phyloP scores from a whole-genome alignment of 2,797 vertebrate species.

The Enteromius viviparus region DNA sequence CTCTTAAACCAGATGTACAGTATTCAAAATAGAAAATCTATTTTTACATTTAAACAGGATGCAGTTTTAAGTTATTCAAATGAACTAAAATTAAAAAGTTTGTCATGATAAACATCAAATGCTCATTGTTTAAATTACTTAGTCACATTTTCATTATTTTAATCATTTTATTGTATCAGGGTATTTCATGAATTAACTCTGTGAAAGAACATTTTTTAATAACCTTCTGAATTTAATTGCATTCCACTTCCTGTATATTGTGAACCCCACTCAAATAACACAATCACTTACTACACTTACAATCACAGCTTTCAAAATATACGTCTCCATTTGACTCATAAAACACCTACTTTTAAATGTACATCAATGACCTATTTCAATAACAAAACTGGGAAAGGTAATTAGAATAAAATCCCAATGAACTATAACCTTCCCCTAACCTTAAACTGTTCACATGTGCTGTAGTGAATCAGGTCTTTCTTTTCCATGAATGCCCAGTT shows the following conservation, averaged over 20 bases:
- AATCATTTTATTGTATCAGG: background rate
- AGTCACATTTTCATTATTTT: background rate
- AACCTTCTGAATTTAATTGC: background rate
- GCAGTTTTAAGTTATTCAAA: background rate
- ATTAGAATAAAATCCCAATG: background rate
- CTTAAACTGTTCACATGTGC: background rate
- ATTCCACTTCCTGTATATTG: background rate
- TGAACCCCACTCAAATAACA: background rate
- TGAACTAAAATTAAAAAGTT: background rate
- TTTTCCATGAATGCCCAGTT: constrained; percentile 66
- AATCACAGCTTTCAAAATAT: background rate
- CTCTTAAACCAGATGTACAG: background rate
- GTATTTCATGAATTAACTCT: background rate
- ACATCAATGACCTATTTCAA: background rate
- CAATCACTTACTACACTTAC: background rate
- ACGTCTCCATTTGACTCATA: background rate
- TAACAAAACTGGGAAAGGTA: background rate
- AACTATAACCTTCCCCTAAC: background rate
- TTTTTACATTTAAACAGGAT: background rate
- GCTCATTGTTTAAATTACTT: background rate
- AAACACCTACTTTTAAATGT: background rate
- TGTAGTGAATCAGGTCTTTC: constrained; percentile 28
- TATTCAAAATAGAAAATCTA: background rate
- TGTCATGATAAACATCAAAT: background rate
- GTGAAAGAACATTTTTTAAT: background rate